These are phyloP conservation scores for Platycheirus rosarum DNA, from an alignment of 2,888 invertebrate species.

Conservation along the genomic window DNA sequence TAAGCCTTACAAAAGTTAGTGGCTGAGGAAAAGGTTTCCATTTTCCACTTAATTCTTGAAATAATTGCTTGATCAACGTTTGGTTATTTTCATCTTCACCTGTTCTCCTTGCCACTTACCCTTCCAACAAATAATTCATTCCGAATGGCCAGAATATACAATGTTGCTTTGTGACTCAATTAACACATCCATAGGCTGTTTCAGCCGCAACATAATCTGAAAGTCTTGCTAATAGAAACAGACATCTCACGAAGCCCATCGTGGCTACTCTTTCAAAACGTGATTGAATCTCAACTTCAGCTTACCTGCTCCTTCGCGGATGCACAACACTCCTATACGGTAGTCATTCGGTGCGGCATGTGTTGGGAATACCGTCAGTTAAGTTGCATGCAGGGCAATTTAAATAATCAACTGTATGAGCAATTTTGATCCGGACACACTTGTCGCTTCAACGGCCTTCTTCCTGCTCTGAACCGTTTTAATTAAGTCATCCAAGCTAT, in stretches of 20 bases:
- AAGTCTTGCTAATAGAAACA: slow-evolving; percentile 31
- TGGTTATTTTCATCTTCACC: too few relatives aligned
- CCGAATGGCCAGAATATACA: slow-evolving; percentile 24
- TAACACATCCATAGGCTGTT: too few relatives aligned
- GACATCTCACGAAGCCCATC: slow-evolving; percentile 19
- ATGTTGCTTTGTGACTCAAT: slow-evolving; percentile 35
- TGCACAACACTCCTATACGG: not conserved
- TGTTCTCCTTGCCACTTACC: too few relatives aligned
- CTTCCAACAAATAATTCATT: slow-evolving; percentile 1
- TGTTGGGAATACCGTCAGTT: slow-evolving; percentile 12
- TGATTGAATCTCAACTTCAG: slow-evolving; percentile 47
- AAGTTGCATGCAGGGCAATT: slow-evolving; percentile 23
- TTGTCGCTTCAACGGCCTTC: slow-evolving; percentile 44
- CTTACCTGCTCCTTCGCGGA: slow-evolving; percentile 5
- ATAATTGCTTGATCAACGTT: too few relatives aligned
- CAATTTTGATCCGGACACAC: slow-evolving; percentile 64
- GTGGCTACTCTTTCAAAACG: slow-evolving; percentile 20
- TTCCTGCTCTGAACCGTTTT: slow-evolving; percentile 45
- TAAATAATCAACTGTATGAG: slow-evolving; percentile 53
- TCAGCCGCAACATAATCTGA: not conserved
- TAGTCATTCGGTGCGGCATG: too few relatives aligned
- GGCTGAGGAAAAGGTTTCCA: too few relatives aligned
- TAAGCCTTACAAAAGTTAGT: too few relatives aligned
- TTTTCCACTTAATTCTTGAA: too few relatives aligned
- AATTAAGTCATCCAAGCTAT: slow-evolving; percentile 70